Evolutionary conservation across 1,140 invertebrate genomes (phyloP), one percentile per base, ranked within the genome.

Genomic region (Scaptodrosophila lebanonensis): DNA sequence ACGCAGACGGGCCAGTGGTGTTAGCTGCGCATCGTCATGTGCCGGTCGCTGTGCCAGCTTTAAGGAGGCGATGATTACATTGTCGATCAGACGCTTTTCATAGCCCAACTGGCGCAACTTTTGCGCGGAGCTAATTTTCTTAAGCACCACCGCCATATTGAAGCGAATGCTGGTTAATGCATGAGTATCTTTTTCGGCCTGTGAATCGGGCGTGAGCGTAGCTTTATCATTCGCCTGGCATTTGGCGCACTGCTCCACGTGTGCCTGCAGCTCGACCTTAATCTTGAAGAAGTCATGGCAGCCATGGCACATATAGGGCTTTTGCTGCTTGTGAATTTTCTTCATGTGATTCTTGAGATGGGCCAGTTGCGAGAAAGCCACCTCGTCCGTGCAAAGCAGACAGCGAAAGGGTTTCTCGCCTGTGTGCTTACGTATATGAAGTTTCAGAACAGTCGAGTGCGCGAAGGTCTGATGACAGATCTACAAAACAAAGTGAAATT

Each of bases 291-390:
- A 94, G n/a, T 88, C 88, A 15, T 90, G 88, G 83, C 94, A 95
- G 12, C 89, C 89, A 12, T 88, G 87, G 73, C 93, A 94, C 59
- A 91, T 90, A 50, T 95, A 95, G 0, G 92, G 91, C 32, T 93
- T 91, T 36, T 88, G 89, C 56, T 92, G 90, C n/a, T 92, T 91
- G 79, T 95, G 94, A 18, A 95, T 93, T 64, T 92, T 93, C 18
- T 90, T 89, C 93, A 95, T 94, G 72, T 95, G 93, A 50, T 93
- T 93, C 83, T 94, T 95, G 86, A 93, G 90, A 70, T 94, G 94
- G 8, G 93, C 93, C 40, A 94, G 84, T 73, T 95, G 93, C 0
- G 93, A 92, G 75, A 94, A 95, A 2, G 90, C 90, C n/a, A 91
- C 88, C 16, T 91, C 92, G 49, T 91, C 91, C 30, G 89, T 88